A percentile compares a stretch with the other conserved stretches of the same genome.
Conservation (phyloP, 1,140 invertebrate species). For the Xylocopa sonorina region DNA sequence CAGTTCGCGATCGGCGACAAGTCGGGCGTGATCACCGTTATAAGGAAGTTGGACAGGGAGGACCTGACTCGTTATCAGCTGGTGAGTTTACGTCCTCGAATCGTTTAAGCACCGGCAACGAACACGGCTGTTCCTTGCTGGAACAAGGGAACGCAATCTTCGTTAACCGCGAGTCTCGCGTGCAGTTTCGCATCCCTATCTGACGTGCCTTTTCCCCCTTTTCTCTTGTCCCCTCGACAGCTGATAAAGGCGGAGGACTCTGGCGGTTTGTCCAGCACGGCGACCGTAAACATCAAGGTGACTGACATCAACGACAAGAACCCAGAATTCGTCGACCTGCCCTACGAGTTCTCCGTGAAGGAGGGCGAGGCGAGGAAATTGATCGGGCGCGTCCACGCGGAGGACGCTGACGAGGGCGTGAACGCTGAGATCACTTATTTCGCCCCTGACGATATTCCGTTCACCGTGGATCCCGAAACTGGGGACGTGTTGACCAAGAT, state of each 20-base stretch:
- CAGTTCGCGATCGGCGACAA: constrained; percentile 93
- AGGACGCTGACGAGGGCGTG: constrained; percentile 90
- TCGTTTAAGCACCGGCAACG: constrained; percentile 35
- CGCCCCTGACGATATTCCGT: constrained; percentile 89
- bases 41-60: constrained; percentile 92
- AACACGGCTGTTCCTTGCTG: constrained; percentile 14
- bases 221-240: constrained; percentile 75
- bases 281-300: constrained; percentile 93
- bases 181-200: neutral
- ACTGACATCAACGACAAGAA: constrained; percentile 96
- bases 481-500: constrained; percentile 90
- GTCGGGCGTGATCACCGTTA: constrained; percentile 91
- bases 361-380: constrained; percentile 88
- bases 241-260: constrained; percentile 93
- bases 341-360: constrained; percentile 91
- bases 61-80: constrained; percentile 92
- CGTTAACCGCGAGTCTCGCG: neutral
- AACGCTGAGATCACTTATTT: constrained; percentile 87
- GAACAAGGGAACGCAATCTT: constrained; percentile 31
- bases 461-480: constrained; percentile 89
- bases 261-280: constrained; percentile 90
- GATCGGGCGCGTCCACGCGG: constrained; percentile 91
- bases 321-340: constrained; percentile 89
- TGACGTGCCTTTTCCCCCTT: too few species aligned
- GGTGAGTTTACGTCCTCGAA: constrained; percentile 81